Evolutionary conservation across 2,797 vertebrate species (phyloP).

Genomic region (Hyperoplus immaculatus): DNA sequence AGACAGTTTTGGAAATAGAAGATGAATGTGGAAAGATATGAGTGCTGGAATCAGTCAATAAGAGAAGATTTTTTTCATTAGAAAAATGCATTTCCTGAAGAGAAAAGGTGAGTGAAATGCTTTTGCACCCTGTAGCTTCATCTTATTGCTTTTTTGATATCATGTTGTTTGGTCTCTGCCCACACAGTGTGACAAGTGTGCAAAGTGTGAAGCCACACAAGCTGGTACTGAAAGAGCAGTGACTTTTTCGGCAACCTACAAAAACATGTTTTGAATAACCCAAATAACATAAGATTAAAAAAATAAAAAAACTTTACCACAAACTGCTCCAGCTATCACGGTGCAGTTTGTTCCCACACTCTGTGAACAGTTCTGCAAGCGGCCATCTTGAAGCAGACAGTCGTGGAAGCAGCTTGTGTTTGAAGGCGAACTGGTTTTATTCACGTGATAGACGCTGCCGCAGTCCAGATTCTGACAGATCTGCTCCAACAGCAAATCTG

Average conservation of each 20-base stretch:
- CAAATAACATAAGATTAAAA: no score
- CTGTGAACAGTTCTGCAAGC: slow-evolving; percentile 66
- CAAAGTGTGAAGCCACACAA: background rate
- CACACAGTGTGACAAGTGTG: background rate
- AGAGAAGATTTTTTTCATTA: no score
- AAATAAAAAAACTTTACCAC: slow-evolving; percentile 60
- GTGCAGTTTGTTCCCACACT: slow-evolving; percentile 26
- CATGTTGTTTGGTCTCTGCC: background rate
- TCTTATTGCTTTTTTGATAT: background rate
- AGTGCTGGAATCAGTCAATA: no score
- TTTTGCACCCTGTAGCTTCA: no score
- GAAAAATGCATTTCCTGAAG: no score
- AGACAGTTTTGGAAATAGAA: no score
- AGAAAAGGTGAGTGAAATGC: no score
- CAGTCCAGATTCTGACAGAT: slow-evolving; percentile 71
- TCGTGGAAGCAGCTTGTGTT: slow-evolving; percentile 48
- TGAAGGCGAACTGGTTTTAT: rapidly evolving
- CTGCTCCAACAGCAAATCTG: background rate
- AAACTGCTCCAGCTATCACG: slow-evolving; percentile 37
- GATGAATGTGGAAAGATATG: no score
- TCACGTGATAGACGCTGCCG: slow-evolving; percentile 23
- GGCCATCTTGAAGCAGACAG: slow-evolving; percentile 49
- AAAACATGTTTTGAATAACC: no score
- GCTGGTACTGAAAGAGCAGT: background rate
- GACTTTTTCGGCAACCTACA: no score